phyloP scores from a whole-genome alignment of 2,797 vertebrate genomes.

The Strix occidentalis region DNA sequence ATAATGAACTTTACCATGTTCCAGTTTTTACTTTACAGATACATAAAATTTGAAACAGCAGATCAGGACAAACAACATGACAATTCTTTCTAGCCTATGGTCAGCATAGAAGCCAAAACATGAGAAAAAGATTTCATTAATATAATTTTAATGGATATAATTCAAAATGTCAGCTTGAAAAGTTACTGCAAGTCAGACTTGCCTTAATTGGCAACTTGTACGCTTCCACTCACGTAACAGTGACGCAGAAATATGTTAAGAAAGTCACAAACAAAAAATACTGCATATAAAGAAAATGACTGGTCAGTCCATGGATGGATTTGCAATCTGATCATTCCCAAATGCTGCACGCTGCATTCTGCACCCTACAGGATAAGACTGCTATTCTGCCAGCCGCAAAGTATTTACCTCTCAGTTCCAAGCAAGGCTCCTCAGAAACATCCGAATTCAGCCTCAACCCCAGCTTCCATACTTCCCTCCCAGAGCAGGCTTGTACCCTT shows the following conservation, averaged over 20 bases:
- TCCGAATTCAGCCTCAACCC: background rate
- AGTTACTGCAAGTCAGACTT: background rate
- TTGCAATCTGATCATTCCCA: background rate
- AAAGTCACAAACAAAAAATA: background rate
- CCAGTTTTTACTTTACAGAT: background rate
- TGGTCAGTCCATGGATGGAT: background rate
- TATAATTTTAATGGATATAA: background rate
- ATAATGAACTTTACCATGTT: background rate
- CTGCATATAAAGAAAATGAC: background rate
- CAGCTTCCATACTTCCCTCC: background rate
- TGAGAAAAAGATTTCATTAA: background rate
- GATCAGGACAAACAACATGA: background rate
- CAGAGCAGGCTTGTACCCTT: background rate
- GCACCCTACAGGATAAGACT: background rate
- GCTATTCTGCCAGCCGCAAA: background rate
- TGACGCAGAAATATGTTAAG: background rate
- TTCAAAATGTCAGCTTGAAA: background rate
- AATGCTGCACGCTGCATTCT: background rate
- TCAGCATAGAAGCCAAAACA: background rate
- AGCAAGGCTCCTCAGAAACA: background rate
- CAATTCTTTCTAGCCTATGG: background rate
- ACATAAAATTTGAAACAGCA: background rate
- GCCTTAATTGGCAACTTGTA: background rate
- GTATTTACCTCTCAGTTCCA: background rate
- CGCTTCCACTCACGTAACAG: background rate